Percentiles rank a stretch among this genome's conserved stretches.
phyloP scores from a whole-genome alignment of 2,888 invertebrate species.

The Drosophila algonquin region DNA sequence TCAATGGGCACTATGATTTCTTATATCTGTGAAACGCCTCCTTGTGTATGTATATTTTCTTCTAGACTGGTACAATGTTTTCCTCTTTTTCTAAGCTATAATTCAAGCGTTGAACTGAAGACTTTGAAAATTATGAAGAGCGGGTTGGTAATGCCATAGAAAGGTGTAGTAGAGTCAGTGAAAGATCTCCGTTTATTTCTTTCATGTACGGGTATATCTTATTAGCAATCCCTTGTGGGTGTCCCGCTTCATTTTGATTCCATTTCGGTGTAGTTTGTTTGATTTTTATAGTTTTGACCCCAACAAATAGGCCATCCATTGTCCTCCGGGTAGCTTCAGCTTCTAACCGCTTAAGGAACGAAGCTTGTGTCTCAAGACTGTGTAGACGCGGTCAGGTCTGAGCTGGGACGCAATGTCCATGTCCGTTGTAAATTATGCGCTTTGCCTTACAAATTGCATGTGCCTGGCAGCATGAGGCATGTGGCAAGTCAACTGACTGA shows the following conservation, averaged over 20 bases:
- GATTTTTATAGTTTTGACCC: slow-evolving; percentile 58
- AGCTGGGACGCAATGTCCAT: slow-evolving; percentile 58
- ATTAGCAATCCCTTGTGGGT: too few relatives aligned
- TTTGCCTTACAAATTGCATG: slow-evolving; percentile 78
- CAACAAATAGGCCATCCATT: slow-evolving; percentile 47
- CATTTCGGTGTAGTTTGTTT: slow-evolving; percentile 33
- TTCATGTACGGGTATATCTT: too few relatives aligned
- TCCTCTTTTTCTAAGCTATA: background rate
- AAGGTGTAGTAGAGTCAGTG: background rate
- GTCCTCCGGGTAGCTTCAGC: background rate
- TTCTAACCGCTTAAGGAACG: background rate
- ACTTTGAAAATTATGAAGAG: too few relatives aligned
- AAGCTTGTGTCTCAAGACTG: slow-evolving; percentile 25
- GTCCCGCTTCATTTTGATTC: slow-evolving; percentile 9
- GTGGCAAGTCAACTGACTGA: slow-evolving; percentile 60
- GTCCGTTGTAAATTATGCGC: slow-evolving; percentile 76
- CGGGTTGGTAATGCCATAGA: too few relatives aligned
- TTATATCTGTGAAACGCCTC: too few relatives aligned
- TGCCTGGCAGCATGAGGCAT: slow-evolving; percentile 65
- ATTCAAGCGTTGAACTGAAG: too few relatives aligned
- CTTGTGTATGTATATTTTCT: too few relatives aligned
- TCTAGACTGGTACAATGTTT: background rate
- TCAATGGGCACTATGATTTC: too few relatives aligned
- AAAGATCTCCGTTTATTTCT: background rate
- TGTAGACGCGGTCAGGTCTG: slow-evolving; percentile 20